Conservation (phyloP, 2,113 vertebrate species). For the Serinus canaria region DNA sequence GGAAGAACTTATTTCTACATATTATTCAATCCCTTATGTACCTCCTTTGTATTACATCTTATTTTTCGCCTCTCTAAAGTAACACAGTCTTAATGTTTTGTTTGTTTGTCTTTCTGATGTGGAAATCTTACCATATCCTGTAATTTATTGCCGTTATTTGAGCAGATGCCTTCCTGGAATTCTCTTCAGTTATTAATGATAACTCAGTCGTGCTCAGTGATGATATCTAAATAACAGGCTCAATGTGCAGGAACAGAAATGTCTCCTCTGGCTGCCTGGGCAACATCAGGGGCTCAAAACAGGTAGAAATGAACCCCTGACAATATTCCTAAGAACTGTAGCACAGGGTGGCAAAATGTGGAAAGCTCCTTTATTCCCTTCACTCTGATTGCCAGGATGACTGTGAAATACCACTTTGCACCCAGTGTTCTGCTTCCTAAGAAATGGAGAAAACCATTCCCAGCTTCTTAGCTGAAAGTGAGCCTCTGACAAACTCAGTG, state of each 20-base stretch:
- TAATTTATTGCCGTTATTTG: slow-evolving; percentile 4
- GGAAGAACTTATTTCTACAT: neutral
- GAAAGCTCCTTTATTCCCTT: neutral
- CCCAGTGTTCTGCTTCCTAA: neutral
- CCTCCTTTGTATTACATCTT: neutral
- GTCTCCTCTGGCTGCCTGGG: neutral
- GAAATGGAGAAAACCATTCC: neutral
- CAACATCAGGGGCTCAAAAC: neutral
- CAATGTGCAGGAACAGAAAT: neutral
- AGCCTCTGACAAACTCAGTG: neutral
- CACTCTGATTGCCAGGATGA: neutral
- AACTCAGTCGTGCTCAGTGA: neutral
- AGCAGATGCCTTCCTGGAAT: slow-evolving; percentile 24
- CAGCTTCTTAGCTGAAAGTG: neutral
- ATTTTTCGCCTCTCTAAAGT: slow-evolving; percentile 16
- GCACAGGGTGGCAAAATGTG: neutral
- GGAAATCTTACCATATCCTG: neutral
- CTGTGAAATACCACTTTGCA: neutral
- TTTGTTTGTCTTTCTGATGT: slow-evolving; percentile 30
- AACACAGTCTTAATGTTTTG: slow-evolving; percentile 1
- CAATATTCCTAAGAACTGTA: neutral
- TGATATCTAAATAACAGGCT: neutral
- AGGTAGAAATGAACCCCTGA: neutral
- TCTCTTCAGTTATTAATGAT: slow-evolving; percentile 3
- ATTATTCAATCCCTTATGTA: neutral